Conservation (phyloP, 2,888 invertebrate species). For the Catocala nupta region DNA sequence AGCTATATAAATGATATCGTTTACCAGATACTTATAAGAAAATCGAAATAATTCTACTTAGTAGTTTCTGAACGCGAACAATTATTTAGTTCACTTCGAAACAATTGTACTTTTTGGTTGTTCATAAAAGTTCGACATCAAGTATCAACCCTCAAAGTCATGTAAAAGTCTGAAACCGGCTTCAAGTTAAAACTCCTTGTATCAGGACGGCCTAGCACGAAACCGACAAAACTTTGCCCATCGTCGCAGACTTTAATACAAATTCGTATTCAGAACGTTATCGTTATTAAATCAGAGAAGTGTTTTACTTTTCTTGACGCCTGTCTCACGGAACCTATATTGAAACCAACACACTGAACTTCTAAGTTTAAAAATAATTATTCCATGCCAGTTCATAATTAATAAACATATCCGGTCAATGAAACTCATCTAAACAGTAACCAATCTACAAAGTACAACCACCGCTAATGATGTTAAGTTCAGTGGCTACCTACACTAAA, state of each 20-base stretch:
- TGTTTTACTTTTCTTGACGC: slow-evolving; percentile 59
- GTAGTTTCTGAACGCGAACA: slow-evolving; percentile 25
- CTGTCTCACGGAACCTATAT: neutral
- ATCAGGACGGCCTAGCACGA: slow-evolving; percentile 64
- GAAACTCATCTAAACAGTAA: slow-evolving; percentile 54
- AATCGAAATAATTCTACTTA: slow-evolving; percentile 5
- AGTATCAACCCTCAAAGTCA: slow-evolving; percentile 63
- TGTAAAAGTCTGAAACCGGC: slow-evolving; percentile 60
- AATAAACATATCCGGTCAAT: slow-evolving; percentile 54
- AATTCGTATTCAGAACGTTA: slow-evolving; percentile 69
- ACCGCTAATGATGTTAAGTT: slow-evolving; percentile 73
- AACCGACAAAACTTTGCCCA: slow-evolving; percentile 68
- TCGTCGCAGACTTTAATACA: slow-evolving; percentile 73
- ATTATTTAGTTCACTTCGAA: slow-evolving; percentile 47
- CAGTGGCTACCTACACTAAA: slow-evolving; percentile 73
- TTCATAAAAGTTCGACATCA: slow-evolving; percentile 67
- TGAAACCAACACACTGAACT: neutral
- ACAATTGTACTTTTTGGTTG: slow-evolving; percentile 61
- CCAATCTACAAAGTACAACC: slow-evolving; percentile 69
- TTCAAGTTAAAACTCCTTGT: slow-evolving; percentile 65
- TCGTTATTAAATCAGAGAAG: slow-evolving; percentile 70
- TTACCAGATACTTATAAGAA: too few species aligned
- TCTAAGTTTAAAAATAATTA: neutral
- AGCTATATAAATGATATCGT: too few species aligned
- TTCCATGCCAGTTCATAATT: slow-evolving; percentile 23